phyloP scores from a whole-genome alignment of 2,888 invertebrate genomes.

The Agapetus fuscipes region DNA sequence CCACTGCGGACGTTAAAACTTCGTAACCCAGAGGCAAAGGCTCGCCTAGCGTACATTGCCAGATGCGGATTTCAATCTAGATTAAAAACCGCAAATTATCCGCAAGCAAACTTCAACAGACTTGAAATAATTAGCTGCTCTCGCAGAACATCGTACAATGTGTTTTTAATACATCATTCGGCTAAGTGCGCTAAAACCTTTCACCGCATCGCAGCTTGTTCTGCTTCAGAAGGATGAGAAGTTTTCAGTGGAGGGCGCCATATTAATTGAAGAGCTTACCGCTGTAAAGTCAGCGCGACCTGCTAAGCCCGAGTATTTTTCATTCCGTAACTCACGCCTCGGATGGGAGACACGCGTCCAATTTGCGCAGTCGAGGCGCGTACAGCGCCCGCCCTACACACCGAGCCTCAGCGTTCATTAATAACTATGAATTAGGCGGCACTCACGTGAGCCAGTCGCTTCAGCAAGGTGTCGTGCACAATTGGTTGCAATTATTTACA shows the following conservation, averaged over 20 bases:
- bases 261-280: constrained; percentile 3
- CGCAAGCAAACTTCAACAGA: constrained; percentile 2
- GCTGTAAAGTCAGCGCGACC: constrained; percentile 5
- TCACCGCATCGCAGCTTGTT: background rate
- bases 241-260: constrained; percentile 2
- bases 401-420: constrained; percentile 8
- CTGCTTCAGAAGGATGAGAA: background rate
- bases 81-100: constrained; percentile 12
- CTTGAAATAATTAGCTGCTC: too few species aligned
- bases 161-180: too few species aligned
- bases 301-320: constrained; percentile 6
- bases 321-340: constrained; percentile 1
- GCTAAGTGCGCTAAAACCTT: too few species aligned
- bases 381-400: constrained; percentile 2
- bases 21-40: constrained; percentile 10
- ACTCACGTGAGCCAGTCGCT: constrained; percentile 3
- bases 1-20: constrained; percentile 14
- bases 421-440: constrained; percentile 8
- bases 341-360: constrained; percentile 4
- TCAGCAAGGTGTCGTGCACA: background rate
- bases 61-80: constrained; percentile 8
- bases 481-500: background rate
- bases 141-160: too few species aligned
- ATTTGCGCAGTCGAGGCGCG: constrained; percentile 3
- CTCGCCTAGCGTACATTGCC: too few species aligned